Base-by-base conservation (phyloP, 2,113 vertebrate genomes). In the Larimichthys crocea region DNA sequence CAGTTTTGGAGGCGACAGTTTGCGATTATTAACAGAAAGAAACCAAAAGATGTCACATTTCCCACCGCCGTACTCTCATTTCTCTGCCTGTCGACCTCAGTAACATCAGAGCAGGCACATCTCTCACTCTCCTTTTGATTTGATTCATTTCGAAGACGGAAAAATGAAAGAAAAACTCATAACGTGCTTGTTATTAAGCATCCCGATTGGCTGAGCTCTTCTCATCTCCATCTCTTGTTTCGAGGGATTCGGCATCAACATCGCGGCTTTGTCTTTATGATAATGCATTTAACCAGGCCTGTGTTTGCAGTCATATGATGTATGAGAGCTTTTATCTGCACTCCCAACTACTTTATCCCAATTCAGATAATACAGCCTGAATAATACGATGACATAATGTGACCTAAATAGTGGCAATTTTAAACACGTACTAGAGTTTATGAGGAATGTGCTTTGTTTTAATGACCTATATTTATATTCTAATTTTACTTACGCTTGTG, bases 211-310 rank as follows among this genome's bases (percentile, higher is more conserved):
- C 64, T 53, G 15, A 9, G 24, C 62, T 53, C 60, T 26, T n/a
- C 31, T 35, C 70, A 55, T 20, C 68, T 64, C 82, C 50, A 42
- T 74, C 61, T n/a, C 40, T 71, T 17, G 24, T 65, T 74, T 63
- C 1, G 40, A 70, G 60, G 63, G 66, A 78, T 61, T 46, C 63
- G 22, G 22, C 74, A 49, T 53, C 61, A 69, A 75, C 73, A 62
- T 60, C 40, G 19, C 57, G 31, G 76, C 76, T 75, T 66, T 49
- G 69, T 82, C 65, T 83, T 79, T 76, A 78, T 73, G 79, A 61
- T 85, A 78, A 89, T 76, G 49, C 17, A 76, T 74, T 59, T 53
- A 79, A 83, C 10, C 52, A n/a, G 62, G 62, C 49, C 19, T 24
- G 40, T 20, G n/a, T 77, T 75, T 83, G 60, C 40, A 57, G 9